Evolutionary conservation across 2,888 invertebrate species (phyloP).

Genomic region (Tetrapedia diversipes): DNA sequence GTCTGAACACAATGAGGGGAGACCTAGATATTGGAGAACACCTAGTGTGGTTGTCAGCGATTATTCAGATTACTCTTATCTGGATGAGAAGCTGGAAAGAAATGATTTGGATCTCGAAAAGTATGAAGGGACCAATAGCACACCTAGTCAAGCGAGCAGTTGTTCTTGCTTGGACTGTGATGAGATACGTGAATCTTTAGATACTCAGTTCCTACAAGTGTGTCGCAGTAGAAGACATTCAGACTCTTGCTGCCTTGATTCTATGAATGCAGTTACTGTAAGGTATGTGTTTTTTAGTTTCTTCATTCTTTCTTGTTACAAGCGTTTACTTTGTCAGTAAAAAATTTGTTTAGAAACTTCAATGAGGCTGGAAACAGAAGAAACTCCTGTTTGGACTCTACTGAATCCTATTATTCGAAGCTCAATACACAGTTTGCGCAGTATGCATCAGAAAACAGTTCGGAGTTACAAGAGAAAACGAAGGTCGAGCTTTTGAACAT

Average conservation of each 20-base stretch:
- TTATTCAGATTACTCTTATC: slow-evolving; percentile 88
- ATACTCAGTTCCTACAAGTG: slow-evolving; percentile 71
- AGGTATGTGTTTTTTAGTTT: slow-evolving; percentile 33
- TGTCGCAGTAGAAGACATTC: slow-evolving; percentile 79
- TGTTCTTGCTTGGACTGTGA: slow-evolving; percentile 80
- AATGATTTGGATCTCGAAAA: slow-evolving; percentile 78
- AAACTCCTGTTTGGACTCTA: slow-evolving; percentile 77
- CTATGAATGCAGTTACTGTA: slow-evolving; percentile 52
- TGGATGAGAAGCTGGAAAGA: slow-evolving; percentile 78
- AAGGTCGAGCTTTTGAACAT: slow-evolving; percentile 74
- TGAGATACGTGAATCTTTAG: slow-evolving; percentile 72
- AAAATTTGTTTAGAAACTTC: slow-evolving; percentile 58
- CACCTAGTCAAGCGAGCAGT: slow-evolving; percentile 78
- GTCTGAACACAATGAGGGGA: slow-evolving; percentile 75
- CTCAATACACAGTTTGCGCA: slow-evolving; percentile 42
- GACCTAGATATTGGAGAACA: slow-evolving; percentile 87
- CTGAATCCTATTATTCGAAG: slow-evolving; percentile 70
- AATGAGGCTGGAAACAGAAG: slow-evolving; percentile 73
- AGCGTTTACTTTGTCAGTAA: neutral
- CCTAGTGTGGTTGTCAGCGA: slow-evolving; percentile 95
- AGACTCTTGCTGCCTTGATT: slow-evolving; percentile 76
- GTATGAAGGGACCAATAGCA: slow-evolving; percentile 72
- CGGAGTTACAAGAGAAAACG: slow-evolving; percentile 54
- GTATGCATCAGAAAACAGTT: slow-evolving; percentile 48
- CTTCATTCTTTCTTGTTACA: neutral